Percentiles rank a stretch among this genome's conserved stretches.
These are phyloP conservation scores for Oceanodroma tethys DNA, from an alignment of 2,113 vertebrate genomes.

Conservation along the genomic window DNA sequence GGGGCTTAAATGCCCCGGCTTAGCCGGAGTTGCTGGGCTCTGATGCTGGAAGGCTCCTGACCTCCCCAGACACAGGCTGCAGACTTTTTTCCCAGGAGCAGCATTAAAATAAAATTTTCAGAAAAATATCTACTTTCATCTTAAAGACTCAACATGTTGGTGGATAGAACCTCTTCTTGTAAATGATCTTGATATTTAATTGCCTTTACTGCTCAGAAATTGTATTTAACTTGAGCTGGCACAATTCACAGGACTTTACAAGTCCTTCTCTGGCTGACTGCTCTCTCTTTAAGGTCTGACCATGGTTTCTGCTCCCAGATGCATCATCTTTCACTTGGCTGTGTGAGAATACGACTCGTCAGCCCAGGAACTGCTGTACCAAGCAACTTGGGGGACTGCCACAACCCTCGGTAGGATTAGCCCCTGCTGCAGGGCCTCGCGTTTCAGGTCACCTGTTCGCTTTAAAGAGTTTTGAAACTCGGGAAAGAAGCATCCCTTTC, in stretches of 20 bases:
- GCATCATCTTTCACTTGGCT: not conserved
- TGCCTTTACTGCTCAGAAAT: not conserved
- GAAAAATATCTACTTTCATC: not conserved
- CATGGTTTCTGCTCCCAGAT: not conserved
- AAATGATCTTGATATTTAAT: not conserved
- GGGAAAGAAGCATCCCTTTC: not conserved
- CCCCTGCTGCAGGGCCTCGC: not conserved
- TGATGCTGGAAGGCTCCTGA: not conserved
- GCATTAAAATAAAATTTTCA: not conserved
- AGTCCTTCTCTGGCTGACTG: not conserved
- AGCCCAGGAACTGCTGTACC: not conserved
- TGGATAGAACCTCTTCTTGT: not conserved
- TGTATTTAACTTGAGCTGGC: not conserved
- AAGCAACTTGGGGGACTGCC: rapidly evolving
- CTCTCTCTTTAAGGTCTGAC: not conserved
- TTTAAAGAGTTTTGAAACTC: not conserved
- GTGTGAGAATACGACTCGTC: rapidly evolving
- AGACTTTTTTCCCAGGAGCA: not conserved
- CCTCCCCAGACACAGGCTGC: not conserved
- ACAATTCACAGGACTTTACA: not conserved
- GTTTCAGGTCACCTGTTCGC: rapidly evolving
- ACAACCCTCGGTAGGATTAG: rapidly evolving
- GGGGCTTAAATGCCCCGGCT: not conserved
- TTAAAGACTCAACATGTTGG: not conserved
- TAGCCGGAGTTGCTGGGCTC: not conserved